Percentiles rank a stretch among this genome's conserved stretches.
Evolutionary conservation across 2,797 vertebrate species (phyloP).

Genomic region (Momotus momota): DNA sequence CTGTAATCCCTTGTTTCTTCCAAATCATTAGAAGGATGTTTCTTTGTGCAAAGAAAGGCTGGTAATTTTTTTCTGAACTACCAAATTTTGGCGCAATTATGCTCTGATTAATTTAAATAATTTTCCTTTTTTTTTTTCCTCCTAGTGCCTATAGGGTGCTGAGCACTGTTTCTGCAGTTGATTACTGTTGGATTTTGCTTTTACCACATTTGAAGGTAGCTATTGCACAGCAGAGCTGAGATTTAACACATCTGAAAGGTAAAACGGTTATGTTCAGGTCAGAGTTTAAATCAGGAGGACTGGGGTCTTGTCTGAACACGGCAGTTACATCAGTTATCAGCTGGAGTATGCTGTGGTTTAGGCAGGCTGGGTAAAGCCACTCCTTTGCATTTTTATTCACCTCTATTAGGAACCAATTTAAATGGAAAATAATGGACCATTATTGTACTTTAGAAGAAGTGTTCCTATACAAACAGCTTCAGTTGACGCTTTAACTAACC

Average conservation of each 20-base stretch:
- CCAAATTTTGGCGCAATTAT: neutral
- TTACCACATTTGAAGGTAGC: neutral
- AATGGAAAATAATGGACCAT: neutral
- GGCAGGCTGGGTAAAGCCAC: neutral
- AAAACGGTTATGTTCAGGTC: neutral
- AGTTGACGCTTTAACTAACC: neutral
- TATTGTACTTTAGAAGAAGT: neutral
- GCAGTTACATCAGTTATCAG: neutral
- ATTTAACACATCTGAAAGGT: neutral
- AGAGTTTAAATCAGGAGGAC: neutral
- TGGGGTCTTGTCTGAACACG: neutral
- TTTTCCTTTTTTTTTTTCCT: neutral
- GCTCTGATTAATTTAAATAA: neutral
- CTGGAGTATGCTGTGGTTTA: neutral
- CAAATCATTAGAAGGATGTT: neutral
- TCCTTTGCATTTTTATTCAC: neutral
- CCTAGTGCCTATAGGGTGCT: neutral
- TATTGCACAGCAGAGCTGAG: neutral
- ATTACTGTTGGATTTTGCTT: neutral
- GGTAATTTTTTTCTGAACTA: slow-evolving; percentile 2
- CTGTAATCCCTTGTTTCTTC: slow-evolving; percentile 44
- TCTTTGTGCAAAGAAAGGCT: slow-evolving; percentile 2
- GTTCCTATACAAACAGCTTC: neutral
- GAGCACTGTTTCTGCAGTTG: neutral
- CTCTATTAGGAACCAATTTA: neutral